Base-by-base conservation (phyloP, 2,797 vertebrate genomes). In the Crocodylus rhombifer region DNA sequence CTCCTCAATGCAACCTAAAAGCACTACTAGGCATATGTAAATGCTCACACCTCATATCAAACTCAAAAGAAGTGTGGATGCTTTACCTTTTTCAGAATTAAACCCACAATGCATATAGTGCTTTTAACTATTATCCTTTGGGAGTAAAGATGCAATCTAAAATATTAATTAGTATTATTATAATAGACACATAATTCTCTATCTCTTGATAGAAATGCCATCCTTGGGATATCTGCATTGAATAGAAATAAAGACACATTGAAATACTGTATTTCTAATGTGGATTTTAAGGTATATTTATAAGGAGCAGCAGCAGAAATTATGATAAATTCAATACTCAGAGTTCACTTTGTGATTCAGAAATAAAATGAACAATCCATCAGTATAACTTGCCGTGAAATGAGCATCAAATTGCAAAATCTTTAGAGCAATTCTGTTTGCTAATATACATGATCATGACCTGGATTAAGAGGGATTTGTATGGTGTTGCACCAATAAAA, bases 341-440 rank as follows among this genome's bases (percentile, higher is more conserved):
- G 87, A 92, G 85, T 93, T 95, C 93, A 91, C 93, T 97, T 95
- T 71, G 69, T 89, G 90, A 96, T 85, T 94, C 95, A 96, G 91
- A 96, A 96, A 94, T 94, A 95, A 97, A 96, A 93, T 95, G 94
- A 96, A 96, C 95, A 90, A 96, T 95, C 95, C 92, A 95, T 95
- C 92, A 90, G 77, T 90, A 96, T 87, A 95, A 97, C 94, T 81
- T 97, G 85, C 92, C 90, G 95, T 57, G 91, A 93, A 91, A 96
- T 93, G 95, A 96, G 91, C 92, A 96, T 93, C 92, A 95, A 93
- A 93, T 93, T 88, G 88, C 87, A 86, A 90, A 91, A 95, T 79
- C 93, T 92, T 96, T 79, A 89, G 83, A 94, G 90, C 23, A 16
- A 88, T 89, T 90, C 94, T 91, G 30, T 75, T 93, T 75, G 91